Conservation (phyloP, 2,113 vertebrate species). For the Thymallus thymallus region DNA sequence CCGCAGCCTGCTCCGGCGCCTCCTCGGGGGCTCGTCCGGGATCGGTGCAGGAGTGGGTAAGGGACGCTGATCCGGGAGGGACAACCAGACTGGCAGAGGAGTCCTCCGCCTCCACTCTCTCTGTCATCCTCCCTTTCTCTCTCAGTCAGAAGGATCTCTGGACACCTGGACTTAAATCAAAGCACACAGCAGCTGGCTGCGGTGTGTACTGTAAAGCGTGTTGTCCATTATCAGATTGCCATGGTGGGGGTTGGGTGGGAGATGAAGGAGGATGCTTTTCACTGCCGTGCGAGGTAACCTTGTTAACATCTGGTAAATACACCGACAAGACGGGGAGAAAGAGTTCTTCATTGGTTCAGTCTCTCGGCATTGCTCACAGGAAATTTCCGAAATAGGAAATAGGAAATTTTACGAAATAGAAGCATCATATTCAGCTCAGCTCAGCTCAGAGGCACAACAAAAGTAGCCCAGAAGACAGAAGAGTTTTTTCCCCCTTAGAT, state of each 20-base stretch:
- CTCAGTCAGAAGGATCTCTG: slow-evolving; percentile 64
- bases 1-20: slow-evolving; percentile 50
- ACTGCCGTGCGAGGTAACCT: slow-evolving; percentile 41
- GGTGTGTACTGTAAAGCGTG: slow-evolving; percentile 56
- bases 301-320: slow-evolving; percentile 47
- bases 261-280: slow-evolving; percentile 43
- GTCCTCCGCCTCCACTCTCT: slow-evolving; percentile 84
- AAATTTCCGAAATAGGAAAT: no score
- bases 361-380: slow-evolving; percentile 40
- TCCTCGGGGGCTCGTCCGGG: slow-evolving; percentile 64
- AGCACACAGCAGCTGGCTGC: slow-evolving; percentile 68
- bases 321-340: slow-evolving; percentile 12
- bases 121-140: slow-evolving; percentile 82
- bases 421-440: slow-evolving; percentile 49
- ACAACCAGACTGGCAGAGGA: slow-evolving; percentile 80
- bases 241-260: slow-evolving; percentile 27
- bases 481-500: slow-evolving; percentile 13
- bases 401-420: no score
- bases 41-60: slow-evolving; percentile 71
- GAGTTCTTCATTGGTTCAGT: slow-evolving; percentile 38
- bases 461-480: background rate
- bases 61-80: slow-evolving; percentile 75
- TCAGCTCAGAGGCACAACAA: slow-evolving; percentile 60
- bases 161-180: slow-evolving; percentile 76
- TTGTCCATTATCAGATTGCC: slow-evolving; percentile 64